These are phyloP conservation scores for Ceratosolen fusciceps DNA, from an alignment of 1,140 invertebrate species.

Conservation along the genomic window DNA sequence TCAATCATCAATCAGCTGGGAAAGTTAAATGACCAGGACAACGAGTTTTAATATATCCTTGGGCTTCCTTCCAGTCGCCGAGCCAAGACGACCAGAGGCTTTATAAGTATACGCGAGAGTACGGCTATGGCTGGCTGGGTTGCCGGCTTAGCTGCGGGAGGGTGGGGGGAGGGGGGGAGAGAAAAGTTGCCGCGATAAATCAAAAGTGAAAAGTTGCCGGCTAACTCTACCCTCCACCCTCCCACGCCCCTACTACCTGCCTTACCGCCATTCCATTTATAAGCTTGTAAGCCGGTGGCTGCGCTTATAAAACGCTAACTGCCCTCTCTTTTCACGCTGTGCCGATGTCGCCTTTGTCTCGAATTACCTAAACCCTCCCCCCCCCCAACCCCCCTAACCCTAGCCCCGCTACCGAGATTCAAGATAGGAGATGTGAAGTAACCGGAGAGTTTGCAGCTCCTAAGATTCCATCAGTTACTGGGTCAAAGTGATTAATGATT, in stretches of 20 bases:
- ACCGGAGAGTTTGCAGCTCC: background rate
- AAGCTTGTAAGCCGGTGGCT: slow-evolving; percentile 53
- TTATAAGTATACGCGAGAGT: background rate
- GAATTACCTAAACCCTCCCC: slow-evolving; percentile 10
- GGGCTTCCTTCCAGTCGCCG: slow-evolving; percentile 32
- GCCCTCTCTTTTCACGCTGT: slow-evolving; percentile 13
- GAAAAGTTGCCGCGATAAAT: slow-evolving; percentile 72
- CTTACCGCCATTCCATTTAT: too few relatives aligned
- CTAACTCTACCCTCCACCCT: slow-evolving; percentile 48
- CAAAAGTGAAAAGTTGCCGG: slow-evolving; percentile 71
- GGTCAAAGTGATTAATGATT: slow-evolving; percentile 33
- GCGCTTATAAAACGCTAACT: slow-evolving; percentile 51
- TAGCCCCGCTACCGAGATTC: background rate
- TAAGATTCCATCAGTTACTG: slow-evolving; percentile 51
- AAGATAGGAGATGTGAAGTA: background rate
- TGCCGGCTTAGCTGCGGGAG: too few relatives aligned
- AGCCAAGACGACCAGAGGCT: background rate
- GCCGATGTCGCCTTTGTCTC: slow-evolving; percentile 20
- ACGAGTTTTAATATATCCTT: slow-evolving; percentile 71
- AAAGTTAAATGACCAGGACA: slow-evolving; percentile 70
- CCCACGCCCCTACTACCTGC: too few relatives aligned
- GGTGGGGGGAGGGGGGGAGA: slow-evolving; percentile 53
- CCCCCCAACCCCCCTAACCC: background rate
- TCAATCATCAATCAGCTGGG: slow-evolving; percentile 69
- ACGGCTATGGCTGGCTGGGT: too few relatives aligned